These are phyloP conservation scores for Flexamia atlantica DNA, from an alignment of 2,888 invertebrate genomes.

Conservation along the genomic window DNA sequence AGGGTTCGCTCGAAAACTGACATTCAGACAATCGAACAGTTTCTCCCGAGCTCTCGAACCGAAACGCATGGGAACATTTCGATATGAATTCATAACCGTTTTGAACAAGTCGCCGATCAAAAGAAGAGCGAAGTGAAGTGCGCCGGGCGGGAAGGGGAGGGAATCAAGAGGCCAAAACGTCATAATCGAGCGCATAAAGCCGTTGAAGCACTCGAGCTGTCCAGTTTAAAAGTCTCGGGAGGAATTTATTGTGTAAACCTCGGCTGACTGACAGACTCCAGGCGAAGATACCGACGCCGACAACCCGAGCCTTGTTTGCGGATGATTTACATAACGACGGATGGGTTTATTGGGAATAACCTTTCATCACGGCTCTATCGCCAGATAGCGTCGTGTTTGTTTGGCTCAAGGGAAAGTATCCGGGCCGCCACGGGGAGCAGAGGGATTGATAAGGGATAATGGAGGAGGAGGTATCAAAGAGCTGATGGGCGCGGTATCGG, in stretches of 20 bases:
- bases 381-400: conserved; percentile 12
- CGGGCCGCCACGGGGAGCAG: neutral
- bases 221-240: conserved; percentile 40
- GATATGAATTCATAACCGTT: conserved; percentile 55
- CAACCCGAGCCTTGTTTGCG: neutral
- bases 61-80: conserved; percentile 58
- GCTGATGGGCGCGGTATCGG: neutral
- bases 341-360: conserved; percentile 21
- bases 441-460: neutral
- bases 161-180: conserved; percentile 51
- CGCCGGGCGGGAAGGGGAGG: neutral
- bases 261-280: conserved; percentile 22
- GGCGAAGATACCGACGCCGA: conserved; percentile 14
- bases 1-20: conserved; percentile 28
- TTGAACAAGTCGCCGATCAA: conserved; percentile 46
- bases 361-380: neutral
- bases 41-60: conserved; percentile 25
- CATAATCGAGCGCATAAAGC: conserved; percentile 51
- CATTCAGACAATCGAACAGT: conserved; percentile 48
- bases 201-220: conserved; percentile 52
- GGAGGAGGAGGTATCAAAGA: neutral
- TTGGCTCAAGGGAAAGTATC: neutral
- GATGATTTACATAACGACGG: conserved; percentile 5
- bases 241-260: conserved; percentile 38
- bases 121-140: conserved; percentile 40